Percentiles rank a stretch among this genome's conserved stretches.
phyloP scores from a whole-genome alignment of 1,140 invertebrate species.

The Pachypeltis micranthus region DNA sequence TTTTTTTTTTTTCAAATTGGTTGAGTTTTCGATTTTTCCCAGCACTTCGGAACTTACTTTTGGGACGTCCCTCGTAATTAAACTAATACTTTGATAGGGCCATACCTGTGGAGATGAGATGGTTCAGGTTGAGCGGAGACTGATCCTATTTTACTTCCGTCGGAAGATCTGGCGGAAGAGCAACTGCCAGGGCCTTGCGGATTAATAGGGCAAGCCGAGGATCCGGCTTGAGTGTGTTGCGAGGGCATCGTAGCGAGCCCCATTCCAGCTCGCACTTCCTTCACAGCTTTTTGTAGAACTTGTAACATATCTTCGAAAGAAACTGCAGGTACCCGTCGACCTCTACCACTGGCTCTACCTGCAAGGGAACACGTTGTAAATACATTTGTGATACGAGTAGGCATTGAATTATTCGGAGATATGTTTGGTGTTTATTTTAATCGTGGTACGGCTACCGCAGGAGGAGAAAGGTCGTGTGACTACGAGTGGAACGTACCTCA shows the following conservation, averaged over 20 bases:
- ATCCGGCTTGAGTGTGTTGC: background rate
- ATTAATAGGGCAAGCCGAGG: slow-evolving; percentile 33
- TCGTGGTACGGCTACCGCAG: too few relatives aligned
- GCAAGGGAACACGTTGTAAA: too few relatives aligned
- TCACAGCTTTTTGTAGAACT: slow-evolving; percentile 68
- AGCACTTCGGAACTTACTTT: too few relatives aligned
- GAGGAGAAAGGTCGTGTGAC: too few relatives aligned
- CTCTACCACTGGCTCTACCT: slow-evolving; percentile 50
- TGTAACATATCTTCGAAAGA: slow-evolving; percentile 66
- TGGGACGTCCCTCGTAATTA: too few relatives aligned
- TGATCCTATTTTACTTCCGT: slow-evolving; percentile 16
- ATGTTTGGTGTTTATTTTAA: too few relatives aligned
- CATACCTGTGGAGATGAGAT: slow-evolving; percentile 50
- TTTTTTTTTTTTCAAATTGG: too few relatives aligned
- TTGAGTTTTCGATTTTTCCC: too few relatives aligned
- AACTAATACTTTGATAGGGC: too few relatives aligned
- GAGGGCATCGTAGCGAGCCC: background rate
- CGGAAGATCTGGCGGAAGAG: background rate
- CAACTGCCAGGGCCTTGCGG: slow-evolving; percentile 27
- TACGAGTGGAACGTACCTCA: too few relatives aligned
- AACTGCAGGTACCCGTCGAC: slow-evolving; percentile 62
- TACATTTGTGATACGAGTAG: too few relatives aligned
- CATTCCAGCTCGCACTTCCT: slow-evolving; percentile 46
- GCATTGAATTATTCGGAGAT: too few relatives aligned
- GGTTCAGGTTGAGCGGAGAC: slow-evolving; percentile 42